A percentile compares a stretch with the other conserved stretches of the same genome.
Evolutionary conservation across 1,140 invertebrate genomes (phyloP).

Genomic region (Holotrichia oblita): DNA sequence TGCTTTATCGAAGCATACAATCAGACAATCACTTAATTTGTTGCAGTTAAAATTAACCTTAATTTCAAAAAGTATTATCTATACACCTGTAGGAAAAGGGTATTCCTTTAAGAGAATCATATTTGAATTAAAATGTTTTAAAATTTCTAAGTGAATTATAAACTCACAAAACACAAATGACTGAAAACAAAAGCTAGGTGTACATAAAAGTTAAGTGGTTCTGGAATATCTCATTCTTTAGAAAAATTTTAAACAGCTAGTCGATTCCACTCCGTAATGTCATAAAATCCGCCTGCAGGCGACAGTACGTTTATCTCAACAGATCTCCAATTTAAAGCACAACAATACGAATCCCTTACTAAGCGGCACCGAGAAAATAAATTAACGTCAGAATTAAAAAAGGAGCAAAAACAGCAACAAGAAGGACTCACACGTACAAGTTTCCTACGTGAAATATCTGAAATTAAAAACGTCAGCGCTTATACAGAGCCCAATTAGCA

Average conservation of each 20-base stretch:
- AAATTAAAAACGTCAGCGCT: slow-evolving; percentile 31
- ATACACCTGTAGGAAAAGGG: no score
- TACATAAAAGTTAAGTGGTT: no score
- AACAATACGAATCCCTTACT: background rate
- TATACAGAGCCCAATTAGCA: slow-evolving; percentile 8
- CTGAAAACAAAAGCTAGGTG: no score
- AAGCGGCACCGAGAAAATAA: background rate
- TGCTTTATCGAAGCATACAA: no score
- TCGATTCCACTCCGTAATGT: background rate
- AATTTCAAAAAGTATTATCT: no score
- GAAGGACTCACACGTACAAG: background rate
- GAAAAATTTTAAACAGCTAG: background rate
- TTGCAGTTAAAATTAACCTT: no score
- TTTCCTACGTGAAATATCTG: slow-evolving; percentile 24
- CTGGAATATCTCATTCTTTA: background rate
- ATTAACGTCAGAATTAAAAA: slow-evolving; percentile 29
- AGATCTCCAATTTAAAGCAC: slow-evolving; percentile 2
- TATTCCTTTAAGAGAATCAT: no score
- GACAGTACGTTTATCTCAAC: background rate
- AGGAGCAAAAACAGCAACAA: background rate
- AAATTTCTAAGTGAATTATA: no score
- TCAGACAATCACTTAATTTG: no score
- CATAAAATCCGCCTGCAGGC: background rate
- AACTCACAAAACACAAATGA: no score
- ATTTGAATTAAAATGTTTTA: no score